Evolutionary conservation across 2,113 vertebrate genomes (phyloP), one percentile per base, ranked within the genome.

Genomic region (Clarias magur): DNA sequence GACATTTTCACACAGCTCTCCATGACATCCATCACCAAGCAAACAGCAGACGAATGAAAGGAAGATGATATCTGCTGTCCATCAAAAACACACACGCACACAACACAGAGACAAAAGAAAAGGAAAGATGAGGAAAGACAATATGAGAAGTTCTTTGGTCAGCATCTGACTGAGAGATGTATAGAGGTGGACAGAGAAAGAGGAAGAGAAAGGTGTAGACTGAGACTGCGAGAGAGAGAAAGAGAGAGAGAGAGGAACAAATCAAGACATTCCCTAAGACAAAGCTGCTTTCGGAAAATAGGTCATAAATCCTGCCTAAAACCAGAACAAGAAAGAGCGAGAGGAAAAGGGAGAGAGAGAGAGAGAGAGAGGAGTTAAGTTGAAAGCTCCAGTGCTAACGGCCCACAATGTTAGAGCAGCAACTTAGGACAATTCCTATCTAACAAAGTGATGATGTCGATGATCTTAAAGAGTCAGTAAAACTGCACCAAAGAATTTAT

Each of bases 271-370:
- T 88, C 80, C 30, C 82, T 92, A 63, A 84, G 83, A 90, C 87
- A 91, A 90, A 80, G 80, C 80, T 83, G 65, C 78, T 73, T 34
- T 62, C 67, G 65, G 92, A 95, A 95, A 94, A 93, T 95, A 95
- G 94, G 94, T 95, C 94, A 94, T 91, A 95, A 93, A 94, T 94
- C 88, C 91, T 73, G 91, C 89, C 86, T 86, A 91, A 86, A 92
- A 93, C 86, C 87, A 88, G 90, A 19, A 83, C 56, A 30, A 13
- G 60, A 60, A 38, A 80, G 88, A 88, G 90, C 88, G 87, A 23
- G 62, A 63, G 4, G 21, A 9, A 63, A 86, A 88, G 12, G 13
- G 63, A 83, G 38, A 54, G 27, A 76, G 17, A 83, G 67, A 65
- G 56, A 73, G 90, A 89, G 91, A 91, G 89, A 16, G 87, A 89